These are phyloP conservation scores for Trachelipus rathkii DNA, from an alignment of 1,140 invertebrate genomes.

Conservation along the genomic window DNA sequence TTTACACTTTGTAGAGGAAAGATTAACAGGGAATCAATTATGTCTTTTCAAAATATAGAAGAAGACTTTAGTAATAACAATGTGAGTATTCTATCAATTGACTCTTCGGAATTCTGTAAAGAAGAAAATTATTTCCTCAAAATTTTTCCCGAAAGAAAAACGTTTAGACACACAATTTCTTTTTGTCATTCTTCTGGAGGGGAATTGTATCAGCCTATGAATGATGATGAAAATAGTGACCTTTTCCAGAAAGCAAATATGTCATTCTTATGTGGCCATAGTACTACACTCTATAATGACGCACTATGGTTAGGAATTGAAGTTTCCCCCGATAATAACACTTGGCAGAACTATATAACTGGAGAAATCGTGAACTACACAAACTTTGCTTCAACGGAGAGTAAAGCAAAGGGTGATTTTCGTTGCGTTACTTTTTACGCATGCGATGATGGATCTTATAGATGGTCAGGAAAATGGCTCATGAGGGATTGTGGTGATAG, in stretches of 20 bases:
- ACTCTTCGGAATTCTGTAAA: not conserved
- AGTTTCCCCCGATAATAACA: not conserved
- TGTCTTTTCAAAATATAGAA: not conserved
- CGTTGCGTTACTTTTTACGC: constrained; percentile 28
- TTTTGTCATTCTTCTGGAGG: constrained; percentile 21
- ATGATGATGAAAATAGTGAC: constrained; percentile 23
- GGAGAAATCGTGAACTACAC: not conserved
- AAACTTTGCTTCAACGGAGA: constrained; percentile 20
- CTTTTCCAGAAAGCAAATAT: constrained; percentile 6
- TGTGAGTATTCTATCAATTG: not conserved
- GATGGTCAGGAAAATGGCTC: constrained; percentile 26
- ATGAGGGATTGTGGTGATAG: constrained; percentile 19
- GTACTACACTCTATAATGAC: constrained; percentile 19
- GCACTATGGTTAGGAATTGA: constrained; percentile 23
- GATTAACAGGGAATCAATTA: not conserved
- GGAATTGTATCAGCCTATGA: constrained; percentile 8
- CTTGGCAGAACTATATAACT: constrained; percentile 16
- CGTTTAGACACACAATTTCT: constrained; percentile 6
- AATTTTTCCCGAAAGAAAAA: constrained; percentile 21
- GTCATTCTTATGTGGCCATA: not conserved
- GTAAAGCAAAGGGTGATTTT: not conserved
- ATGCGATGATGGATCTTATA: constrained; percentile 4
- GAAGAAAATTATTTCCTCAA: too few relatives aligned
- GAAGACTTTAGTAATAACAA: not conserved
- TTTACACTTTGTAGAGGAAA: not conserved